Conservation (phyloP, 2,888 invertebrate species). For the Lasius fuliginosus region DNA sequence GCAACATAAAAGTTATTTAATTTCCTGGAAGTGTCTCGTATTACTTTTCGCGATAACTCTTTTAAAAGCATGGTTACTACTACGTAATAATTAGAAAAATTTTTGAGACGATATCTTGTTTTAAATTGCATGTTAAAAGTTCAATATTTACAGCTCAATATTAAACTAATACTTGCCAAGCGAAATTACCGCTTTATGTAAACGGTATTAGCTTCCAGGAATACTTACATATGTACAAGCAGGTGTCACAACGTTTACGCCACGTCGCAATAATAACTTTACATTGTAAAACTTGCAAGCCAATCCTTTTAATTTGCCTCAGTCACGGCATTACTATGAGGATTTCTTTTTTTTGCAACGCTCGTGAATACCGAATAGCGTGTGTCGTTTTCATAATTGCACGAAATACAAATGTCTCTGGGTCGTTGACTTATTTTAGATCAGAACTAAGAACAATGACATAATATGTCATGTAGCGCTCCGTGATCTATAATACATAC, state of each 20-base stretch:
- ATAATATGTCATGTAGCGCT: conserved; percentile 24
- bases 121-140: conserved; percentile 9
- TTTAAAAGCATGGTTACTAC: background rate
- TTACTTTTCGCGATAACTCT: background rate
- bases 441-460: conserved; percentile 35
- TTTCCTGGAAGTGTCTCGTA: background rate
- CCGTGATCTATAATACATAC: background rate
- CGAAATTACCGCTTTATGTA: conserved; percentile 30
- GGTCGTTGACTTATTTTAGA: conserved; percentile 52
- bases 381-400: conserved; percentile 50
- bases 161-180: conserved; percentile 19
- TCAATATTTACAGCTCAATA: conserved; percentile 27
- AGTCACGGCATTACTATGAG: conserved; percentile 40
- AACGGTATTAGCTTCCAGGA: conserved; percentile 40
- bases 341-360: conserved; percentile 35
- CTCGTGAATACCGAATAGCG: conserved; percentile 53
- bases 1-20: background rate
- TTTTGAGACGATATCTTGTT: background rate
- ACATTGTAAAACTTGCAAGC: conserved; percentile 48
- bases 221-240: conserved; percentile 34
- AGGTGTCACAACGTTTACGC: conserved; percentile 53
- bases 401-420: conserved; percentile 49
- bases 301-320: conserved; percentile 48
- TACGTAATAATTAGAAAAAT: conserved; percentile 10
- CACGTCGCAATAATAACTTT: conserved; percentile 52